Percentiles rank a stretch among this genome's conserved stretches.
These are phyloP conservation scores for Proisotoma minuta DNA, from an alignment of 2,888 invertebrate species.

Conservation along the genomic window DNA sequence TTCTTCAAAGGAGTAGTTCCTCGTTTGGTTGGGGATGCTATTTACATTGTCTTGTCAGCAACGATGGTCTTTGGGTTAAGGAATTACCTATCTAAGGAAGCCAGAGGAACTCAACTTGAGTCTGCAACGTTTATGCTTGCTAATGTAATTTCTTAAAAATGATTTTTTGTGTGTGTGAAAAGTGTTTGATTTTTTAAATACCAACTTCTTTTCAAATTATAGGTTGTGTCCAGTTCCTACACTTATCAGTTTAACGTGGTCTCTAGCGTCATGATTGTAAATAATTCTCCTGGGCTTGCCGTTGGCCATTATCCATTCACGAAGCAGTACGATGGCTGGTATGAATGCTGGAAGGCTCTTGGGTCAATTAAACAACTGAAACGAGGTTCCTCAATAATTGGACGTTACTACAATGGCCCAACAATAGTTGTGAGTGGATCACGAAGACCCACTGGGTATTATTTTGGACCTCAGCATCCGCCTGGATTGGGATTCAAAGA, in stretches of 20 bases:
- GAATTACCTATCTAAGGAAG: constrained; percentile 52
- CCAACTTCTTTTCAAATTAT: constrained; percentile 48
- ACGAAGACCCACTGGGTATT: constrained; percentile 33
- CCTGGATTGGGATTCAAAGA: constrained; percentile 26
- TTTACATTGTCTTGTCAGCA: constrained; percentile 72
- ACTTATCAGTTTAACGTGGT: constrained; percentile 90
- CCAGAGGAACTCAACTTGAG: constrained; percentile 17
- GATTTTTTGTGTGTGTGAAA: not conserved
- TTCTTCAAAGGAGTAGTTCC: constrained; percentile 85
- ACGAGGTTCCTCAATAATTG: constrained; percentile 76
- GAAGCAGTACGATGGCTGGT: constrained; percentile 69
- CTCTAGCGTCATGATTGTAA: constrained; percentile 83
- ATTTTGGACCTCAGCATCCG: constrained; percentile 38
- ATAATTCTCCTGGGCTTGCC: constrained; percentile 69
- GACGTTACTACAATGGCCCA: constrained; percentile 64
- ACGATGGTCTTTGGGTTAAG: constrained; percentile 71
- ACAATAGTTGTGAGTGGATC: constrained; percentile 24
- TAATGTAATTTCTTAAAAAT: constrained; percentile 19
- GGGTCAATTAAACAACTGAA: constrained; percentile 71
- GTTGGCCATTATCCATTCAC: constrained; percentile 80
- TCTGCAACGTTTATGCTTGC: constrained; percentile 24
- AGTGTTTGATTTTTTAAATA: not conserved
- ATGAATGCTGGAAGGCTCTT: constrained; percentile 76
- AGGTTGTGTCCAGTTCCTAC: constrained; percentile 73
- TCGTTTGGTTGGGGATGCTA: constrained; percentile 75